These are phyloP conservation scores for Muscina levida DNA, from an alignment of 2,888 invertebrate species.

Conservation along the genomic window DNA sequence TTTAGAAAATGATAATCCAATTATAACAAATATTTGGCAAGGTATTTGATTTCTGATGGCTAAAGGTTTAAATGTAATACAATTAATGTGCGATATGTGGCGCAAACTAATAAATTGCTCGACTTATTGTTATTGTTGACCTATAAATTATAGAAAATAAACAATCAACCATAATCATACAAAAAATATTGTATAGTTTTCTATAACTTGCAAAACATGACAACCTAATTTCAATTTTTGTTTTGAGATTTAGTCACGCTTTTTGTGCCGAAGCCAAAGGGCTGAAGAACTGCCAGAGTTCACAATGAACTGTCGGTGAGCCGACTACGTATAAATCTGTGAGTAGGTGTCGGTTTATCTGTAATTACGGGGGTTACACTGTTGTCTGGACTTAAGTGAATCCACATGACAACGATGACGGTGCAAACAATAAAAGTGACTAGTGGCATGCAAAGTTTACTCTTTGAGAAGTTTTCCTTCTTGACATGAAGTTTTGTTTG, in stretches of 20 bases:
- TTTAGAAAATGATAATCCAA: no score
- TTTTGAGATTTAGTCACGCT: constrained; percentile 47
- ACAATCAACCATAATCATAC: not conserved
- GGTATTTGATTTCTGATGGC: no score
- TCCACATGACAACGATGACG: not conserved
- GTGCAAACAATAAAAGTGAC: no score
- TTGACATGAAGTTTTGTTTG: not conserved
- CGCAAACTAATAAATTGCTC: no score
- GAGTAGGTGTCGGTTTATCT: constrained; percentile 56
- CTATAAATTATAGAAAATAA: constrained; percentile 33
- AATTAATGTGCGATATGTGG: no score
- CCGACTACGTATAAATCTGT: not conserved
- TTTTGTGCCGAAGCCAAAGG: constrained; percentile 20
- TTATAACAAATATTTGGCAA: no score
- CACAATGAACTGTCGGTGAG: not conserved
- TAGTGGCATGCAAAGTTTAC: no score
- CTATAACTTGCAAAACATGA: constrained; percentile 42
- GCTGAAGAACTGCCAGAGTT: not conserved
- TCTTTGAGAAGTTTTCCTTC: not conserved
- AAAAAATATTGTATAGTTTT: no score
- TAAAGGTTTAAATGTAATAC: no score
- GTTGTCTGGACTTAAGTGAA: not conserved
- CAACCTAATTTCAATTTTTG: constrained; percentile 28
- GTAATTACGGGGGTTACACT: constrained; percentile 17
- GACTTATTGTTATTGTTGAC: no score